Evolutionary conservation across 2,797 vertebrate genomes (phyloP).

Genomic region (Gallinago solitaria): DNA sequence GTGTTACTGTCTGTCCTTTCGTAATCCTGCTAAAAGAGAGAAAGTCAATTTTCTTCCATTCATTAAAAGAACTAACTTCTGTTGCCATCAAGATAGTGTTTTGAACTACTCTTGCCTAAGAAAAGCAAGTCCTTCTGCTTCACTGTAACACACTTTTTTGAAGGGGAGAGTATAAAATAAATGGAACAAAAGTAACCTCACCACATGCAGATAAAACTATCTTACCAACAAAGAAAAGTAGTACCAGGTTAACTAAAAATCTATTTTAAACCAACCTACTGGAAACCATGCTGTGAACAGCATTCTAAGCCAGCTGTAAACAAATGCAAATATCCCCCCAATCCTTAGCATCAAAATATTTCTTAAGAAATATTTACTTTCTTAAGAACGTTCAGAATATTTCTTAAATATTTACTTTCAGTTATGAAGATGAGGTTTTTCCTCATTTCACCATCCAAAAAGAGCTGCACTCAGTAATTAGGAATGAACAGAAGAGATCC

Average conservation of each 20-base stretch:
- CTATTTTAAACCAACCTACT: neutral
- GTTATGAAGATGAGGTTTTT: neutral
- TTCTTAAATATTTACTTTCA: neutral
- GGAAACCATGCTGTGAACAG: neutral
- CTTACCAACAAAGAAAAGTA: neutral
- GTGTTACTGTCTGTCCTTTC: conserved; percentile 81
- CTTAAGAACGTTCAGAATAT: no score
- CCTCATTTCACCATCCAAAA: neutral
- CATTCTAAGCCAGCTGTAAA: neutral
- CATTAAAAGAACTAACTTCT: neutral
- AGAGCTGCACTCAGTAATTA: neutral
- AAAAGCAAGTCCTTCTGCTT: neutral
- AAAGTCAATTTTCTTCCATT: neutral
- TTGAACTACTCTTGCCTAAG: neutral
- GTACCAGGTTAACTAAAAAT: neutral
- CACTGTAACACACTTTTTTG: neutral
- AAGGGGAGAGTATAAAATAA: neutral
- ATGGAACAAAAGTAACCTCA: neutral
- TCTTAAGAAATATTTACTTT: no score
- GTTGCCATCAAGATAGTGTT: neutral
- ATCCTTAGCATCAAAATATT: neutral
- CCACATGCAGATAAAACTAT: neutral
- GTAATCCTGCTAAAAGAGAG: conserved; percentile 83
- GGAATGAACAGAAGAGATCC: neutral
- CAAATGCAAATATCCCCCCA: neutral